Conservation (phyloP, 2,797 vertebrate species). For the Anguilla anguilla region DNA sequence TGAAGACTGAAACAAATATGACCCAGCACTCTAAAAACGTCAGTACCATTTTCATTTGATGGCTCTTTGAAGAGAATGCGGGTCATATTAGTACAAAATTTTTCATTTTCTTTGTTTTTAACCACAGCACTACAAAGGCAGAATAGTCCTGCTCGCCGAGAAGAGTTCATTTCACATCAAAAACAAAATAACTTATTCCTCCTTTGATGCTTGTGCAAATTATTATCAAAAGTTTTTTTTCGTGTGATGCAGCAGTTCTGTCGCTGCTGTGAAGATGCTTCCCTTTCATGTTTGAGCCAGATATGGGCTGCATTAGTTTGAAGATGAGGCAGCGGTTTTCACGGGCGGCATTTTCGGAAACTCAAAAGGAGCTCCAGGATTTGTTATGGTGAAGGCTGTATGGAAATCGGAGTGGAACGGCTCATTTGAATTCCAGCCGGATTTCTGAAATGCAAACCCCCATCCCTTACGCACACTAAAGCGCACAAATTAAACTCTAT, state of each 20-base stretch:
- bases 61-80: not conserved
- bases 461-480: slow-evolving; percentile 13
- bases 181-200: not conserved
- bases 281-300: not conserved
- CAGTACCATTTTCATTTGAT: not conserved
- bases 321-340: slow-evolving; percentile 19
- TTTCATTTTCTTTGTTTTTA: not conserved
- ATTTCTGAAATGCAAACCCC: slow-evolving; percentile 14
- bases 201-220: not conserved
- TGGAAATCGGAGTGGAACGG: slow-evolving; percentile 19
- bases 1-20: not conserved
- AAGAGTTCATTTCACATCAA: not conserved
- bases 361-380: not conserved
- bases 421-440: slow-evolving; percentile 14
- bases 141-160: not conserved
- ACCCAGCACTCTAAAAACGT: not conserved
- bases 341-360: not conserved
- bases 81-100: not conserved
- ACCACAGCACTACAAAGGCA: not conserved
- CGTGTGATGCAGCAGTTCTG: not conserved
- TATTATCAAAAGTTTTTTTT: not conserved
- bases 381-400: slow-evolving; percentile 24
- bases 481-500: slow-evolving; percentile 28
- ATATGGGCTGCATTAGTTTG: not conserved
- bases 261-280: not conserved